Evolutionary conservation across 92 coral and sea anemone species (phyloP), one percentile per base, ranked within the genome.

Genomic region (Phenganax marumi): DNA sequence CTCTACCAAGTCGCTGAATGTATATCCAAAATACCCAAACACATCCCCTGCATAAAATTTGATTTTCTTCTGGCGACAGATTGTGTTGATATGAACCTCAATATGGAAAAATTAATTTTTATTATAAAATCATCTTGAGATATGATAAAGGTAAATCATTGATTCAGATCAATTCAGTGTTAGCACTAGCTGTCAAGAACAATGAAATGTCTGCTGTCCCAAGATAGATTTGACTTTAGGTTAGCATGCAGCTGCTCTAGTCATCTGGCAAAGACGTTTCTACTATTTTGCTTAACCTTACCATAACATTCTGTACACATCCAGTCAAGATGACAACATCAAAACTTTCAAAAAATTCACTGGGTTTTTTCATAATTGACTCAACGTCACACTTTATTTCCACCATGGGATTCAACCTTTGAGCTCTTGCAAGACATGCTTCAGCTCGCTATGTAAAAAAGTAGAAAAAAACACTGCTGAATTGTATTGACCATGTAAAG

Each of bases 41-140:
- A 95, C 98, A 84, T 92, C 98, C 24, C 96, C 97, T 39, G 96
- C 93, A 81, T 90, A 95, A 63, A 92, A 95, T 82, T 92, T 95
- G 58, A 92, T 89, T 8, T 74, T 85, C 56, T 85, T 87, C 69
- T 86, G 86, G 68, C 80, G 88, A 75, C 98, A 95, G 17, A 88
- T 83, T 17, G 89, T 90, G 83, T 95, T 90, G 17, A 95, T 63
- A 33, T 87, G 93, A 84, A 89, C 84, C 98, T 95, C 77, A 50
- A 53, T 64, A 53, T 14, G 46, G n/a, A 0, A 12, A 55, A 43
- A 54, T 10, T n/a, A 16, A 13, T 46, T 11, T 17, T 17, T 25
- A 73, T 12, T 3, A 70, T 21, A 33, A 46, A 52, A 50, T 47
- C n/a, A 50, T 24, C 22, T 18, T 48, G 9, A 18, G 21, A 58